Conservation (phyloP, 2,797 vertebrate genomes). For the Simalia tracyae region DNA sequence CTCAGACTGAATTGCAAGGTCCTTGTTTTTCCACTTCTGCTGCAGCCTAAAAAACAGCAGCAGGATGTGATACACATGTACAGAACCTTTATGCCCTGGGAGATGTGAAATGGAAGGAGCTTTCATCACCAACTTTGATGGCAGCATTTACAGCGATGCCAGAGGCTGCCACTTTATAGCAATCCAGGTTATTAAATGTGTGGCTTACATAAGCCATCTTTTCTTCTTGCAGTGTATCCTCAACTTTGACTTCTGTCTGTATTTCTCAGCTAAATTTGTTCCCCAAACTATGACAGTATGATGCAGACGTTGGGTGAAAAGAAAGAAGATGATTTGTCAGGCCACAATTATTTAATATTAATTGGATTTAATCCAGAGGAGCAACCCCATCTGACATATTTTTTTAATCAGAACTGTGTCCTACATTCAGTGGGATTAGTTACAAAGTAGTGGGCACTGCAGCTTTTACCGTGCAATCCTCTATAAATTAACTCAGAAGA, state of each 20-base stretch:
- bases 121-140: conserved; percentile 15
- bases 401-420: neutral
- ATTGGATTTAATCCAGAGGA: neutral
- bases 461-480: neutral
- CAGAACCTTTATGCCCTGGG: neutral
- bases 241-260: neutral
- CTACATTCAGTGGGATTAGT: neutral
- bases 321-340: neutral
- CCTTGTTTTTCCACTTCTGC: neutral
- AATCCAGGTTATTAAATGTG: conserved; percentile 2
- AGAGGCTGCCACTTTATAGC: neutral
- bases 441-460: neutral
- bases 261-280: neutral
- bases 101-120: neutral
- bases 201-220: neutral
- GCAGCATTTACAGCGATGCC: neutral
- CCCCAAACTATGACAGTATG: neutral
- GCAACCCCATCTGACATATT: neutral
- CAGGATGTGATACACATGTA: neutral
- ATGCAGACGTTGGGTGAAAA: neutral
- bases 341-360: neutral
- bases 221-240: neutral
- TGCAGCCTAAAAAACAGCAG: neutral
- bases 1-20: neutral
- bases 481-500: no score